Evolutionary conservation across 1,140 invertebrate genomes (phyloP), one percentile per base, ranked within the genome.

Genomic region (Ips nitidus): DNA sequence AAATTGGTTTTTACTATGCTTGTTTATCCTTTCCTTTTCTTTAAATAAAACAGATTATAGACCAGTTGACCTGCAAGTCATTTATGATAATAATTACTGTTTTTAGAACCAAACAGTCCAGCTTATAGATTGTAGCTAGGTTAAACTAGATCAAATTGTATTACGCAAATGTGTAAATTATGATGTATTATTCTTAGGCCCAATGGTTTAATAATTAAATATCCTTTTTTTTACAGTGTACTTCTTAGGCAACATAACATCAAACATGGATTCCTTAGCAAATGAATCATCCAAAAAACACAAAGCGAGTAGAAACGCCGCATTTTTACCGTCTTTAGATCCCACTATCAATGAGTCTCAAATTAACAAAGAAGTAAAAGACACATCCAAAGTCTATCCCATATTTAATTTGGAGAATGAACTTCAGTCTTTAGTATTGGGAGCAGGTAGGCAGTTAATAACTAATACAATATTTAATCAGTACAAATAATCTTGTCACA

Each of bases 271-370:
- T n/a, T 55, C 68, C 22, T 58, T 72, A 43, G 53, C 69, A 7
- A 38, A 53, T 22, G 62, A 72, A 42, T 56, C 63, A 36, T 71
- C 64, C 63, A 65, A 52, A 22, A 74, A 67, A 41, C 59, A 72
- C 40, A 52, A 22, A 38, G 52, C n/a, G 3, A 40, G 56, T 56
- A 5, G 7, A 8, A 70, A 70, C 2, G 55, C 71, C 36, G 41
- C 60, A 4, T 69, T 74, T 38, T 56, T 74, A 47, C 61, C 61
- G 39, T 74, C 73, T 52, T n/a, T 74, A 22, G 73, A 74, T 45
- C 73, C 73, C 22, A 73, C 52, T 39, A 67, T 73, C 7, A 73
- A 67, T 36, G 62, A 70, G 36, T 40, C 42, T 39, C 22, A 36
- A 38, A 7, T 8, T 2, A 36, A 38, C 52, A 52, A 4, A 22